Base-by-base conservation (phyloP, 2,888 invertebrate species). In the Glyphotaelius pellucidus region DNA sequence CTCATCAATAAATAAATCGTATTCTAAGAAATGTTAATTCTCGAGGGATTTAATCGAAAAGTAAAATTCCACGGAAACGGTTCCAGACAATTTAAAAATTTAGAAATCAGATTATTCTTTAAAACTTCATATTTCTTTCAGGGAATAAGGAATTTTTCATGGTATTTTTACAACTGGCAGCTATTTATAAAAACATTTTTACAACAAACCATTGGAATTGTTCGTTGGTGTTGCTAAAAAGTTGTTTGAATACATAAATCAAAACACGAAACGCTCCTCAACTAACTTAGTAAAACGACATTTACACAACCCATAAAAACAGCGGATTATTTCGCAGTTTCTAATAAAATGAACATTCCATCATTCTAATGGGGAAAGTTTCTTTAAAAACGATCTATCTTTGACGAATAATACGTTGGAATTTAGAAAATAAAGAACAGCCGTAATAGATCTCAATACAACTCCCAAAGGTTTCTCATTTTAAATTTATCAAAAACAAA, bases 301-400 rank as follows among this genome's bases (percentile, higher is more conserved):
- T 83, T 83, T 83, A 35, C 25, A 35, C 35, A 83, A 25, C 83
- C 19, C 25, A 25, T 25, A 83, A 83, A 83, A 83, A 35, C 11
- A n/a, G 25, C 0, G 25, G 7, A 67, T 67, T 67, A 67, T 25
- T 25, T 67, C 35, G 32, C 83, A 35, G 35, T n/a, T 38, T 32
- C 35, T 25, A 83, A 83, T 83, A 83, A 83, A 35, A 83, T 35
- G 32, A 83, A 83, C 83, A 25, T 15, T 83, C 15, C 83, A 83
- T 83, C 83, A 83, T 83, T 83, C 35, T 83, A 83, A 83, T 38
- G 83, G 32, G 35, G 19, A 35, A 83, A 83, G 83, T 83, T 83
- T 83, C 25, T 35, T 83, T 35, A 35, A 25, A 83, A 7, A 35
- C 35, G 35, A 25, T 83, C 1, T 38, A 83, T 83, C 35, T 35